Evolutionary conservation across 1,140 invertebrate genomes (phyloP).

Genomic region (Hycleus phaleratus): DNA sequence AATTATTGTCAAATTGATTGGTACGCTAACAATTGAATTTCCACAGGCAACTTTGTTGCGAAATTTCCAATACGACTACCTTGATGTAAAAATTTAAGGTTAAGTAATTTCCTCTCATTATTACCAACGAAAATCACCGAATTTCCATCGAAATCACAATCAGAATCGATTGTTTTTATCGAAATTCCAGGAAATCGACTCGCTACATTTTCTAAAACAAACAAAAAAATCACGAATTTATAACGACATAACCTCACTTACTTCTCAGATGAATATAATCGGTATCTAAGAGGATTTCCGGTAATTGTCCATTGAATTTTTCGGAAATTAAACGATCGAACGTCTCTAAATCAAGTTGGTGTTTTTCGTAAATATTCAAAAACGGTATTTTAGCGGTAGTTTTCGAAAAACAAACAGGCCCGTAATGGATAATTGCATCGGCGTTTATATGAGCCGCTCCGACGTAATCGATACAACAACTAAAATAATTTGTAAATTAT

Average conservation of each 20-base stretch:
- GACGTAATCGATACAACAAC: slow-evolving; percentile 91
- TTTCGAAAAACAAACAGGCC: slow-evolving; percentile 75
- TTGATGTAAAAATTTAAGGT: slow-evolving; percentile 27
- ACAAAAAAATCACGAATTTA: not conserved
- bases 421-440: slow-evolving; percentile 86
- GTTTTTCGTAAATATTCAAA: slow-evolving; percentile 61
- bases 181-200: slow-evolving; percentile 29
- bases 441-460: slow-evolving; percentile 78
- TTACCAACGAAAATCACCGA: slow-evolving; percentile 27
- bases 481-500: slow-evolving; percentile 38
- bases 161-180: slow-evolving; percentile 19
- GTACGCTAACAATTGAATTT: too few species aligned
- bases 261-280: slow-evolving; percentile 25
- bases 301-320: slow-evolving; percentile 6
- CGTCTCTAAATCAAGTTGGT: slow-evolving; percentile 42
- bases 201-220: slow-evolving; percentile 8
- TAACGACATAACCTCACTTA: slow-evolving; percentile 13
- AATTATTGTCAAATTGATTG: too few species aligned
- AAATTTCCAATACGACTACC: slow-evolving; percentile 18
- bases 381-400: slow-evolving; percentile 61
- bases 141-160: slow-evolving; percentile 8
- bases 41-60: slow-evolving; percentile 13
- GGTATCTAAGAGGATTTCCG: slow-evolving; percentile 26
- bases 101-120: slow-evolving; percentile 30
- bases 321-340: slow-evolving; percentile 11